Base-by-base conservation (phyloP, 2,888 invertebrate genomes). In the Polyommatus icarus region DNA sequence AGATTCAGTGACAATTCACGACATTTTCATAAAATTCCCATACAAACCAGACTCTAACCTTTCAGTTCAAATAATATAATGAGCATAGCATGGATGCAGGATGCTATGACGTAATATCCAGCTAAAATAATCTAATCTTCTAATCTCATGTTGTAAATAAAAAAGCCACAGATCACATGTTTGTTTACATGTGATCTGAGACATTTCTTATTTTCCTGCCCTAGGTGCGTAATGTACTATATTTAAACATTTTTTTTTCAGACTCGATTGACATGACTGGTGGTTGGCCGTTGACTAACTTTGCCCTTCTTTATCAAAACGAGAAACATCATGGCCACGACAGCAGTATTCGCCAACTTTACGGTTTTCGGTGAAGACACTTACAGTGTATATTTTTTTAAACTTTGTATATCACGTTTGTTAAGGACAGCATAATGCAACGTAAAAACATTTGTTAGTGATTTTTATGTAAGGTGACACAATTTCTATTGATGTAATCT, bases 321-420 rank as follows among this genome's bases (percentile, higher is more conserved):
- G 50, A 46, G 24, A 67, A 29, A 32, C 29, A 15, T 40, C 40
- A 67, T 79, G 77, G 71, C 77, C 78, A 77, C 71, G 46, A 71
- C 59, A 71, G 77, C 76, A 57, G 73, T 78, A 79, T 80, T 78
- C 77, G 77, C 73, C 73, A 73, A 76, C 75, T 67, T 67, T 77
- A 78, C 78, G 77, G 79, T 81, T 80, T 77, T 78, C 81, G 80
- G 85, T 88, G 85, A 86, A 87, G 83, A 84, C 86, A 85, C 86
- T 87, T 87, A 89, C 89, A 89, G 86, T 93, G 93, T 93, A 93
- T 91, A 93, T 93, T 92, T 93, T 92, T 92, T 91, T 88, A 91
- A 54, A 92, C 90, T 90, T 88, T 91, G 90, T 91, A 91, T 90
- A 93, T 90, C 88, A 84, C 87, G 86, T 89, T 86, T 85, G 84